A percentile compares a stretch with the other conserved stretches of the same genome.
Conservation (phyloP, 2,888 invertebrate species). For the Spilarctia lutea region DNA sequence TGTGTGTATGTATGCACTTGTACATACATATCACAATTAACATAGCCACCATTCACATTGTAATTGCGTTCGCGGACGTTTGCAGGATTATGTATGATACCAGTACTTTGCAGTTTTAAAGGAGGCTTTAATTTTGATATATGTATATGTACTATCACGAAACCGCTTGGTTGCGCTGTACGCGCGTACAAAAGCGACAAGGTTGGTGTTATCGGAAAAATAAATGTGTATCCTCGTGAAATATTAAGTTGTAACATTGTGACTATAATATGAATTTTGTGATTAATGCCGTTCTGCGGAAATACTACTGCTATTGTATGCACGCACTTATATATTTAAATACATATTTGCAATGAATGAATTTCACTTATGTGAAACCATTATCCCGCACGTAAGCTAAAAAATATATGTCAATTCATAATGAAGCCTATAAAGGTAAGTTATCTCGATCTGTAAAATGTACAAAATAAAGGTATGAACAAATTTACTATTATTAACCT, state of each 20-base stretch:
- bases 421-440: constrained; percentile 3
- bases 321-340: neutral
- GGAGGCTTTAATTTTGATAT: constrained; percentile 30
- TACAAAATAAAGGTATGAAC: neutral
- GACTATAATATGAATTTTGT: constrained; percentile 24
- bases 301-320: neutral
- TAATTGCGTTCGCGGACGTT: constrained; percentile 21
- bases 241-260: constrained; percentile 37
- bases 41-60: constrained; percentile 25
- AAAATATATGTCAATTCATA: constrained; percentile 36
- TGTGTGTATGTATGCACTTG: too few relatives aligned
- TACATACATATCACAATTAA: constrained; percentile 37
- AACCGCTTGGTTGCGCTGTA: constrained; percentile 29
- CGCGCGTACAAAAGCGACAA: constrained; percentile 33
- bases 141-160: constrained; percentile 32
- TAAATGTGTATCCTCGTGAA: constrained; percentile 34
- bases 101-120: constrained; percentile 29
- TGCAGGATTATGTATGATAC: constrained; percentile 25
- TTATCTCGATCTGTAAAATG: neutral
- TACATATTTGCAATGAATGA: constrained; percentile 2
- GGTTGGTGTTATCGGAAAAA: constrained; percentile 40
- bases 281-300: constrained; percentile 18
- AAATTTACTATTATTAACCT: neutral
- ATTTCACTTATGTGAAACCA: constrained; percentile 27
- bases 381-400: constrained; percentile 23